These are phyloP conservation scores for Lepilemur septentrionalis DNA, from an alignment of 2,797 vertebrate genomes.

Conservation along the genomic window DNA sequence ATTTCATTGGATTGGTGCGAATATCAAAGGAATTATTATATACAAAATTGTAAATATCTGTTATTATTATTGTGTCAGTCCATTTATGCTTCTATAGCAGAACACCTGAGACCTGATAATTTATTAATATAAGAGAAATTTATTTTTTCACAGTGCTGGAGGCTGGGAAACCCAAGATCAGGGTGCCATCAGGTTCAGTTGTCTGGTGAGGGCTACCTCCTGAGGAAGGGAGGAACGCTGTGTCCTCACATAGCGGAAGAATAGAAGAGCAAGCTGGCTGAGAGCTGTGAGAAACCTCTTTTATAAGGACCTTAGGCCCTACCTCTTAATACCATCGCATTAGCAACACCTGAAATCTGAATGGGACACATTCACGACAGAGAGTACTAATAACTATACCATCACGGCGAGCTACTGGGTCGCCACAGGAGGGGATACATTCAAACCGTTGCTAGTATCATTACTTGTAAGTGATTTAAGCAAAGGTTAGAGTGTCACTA, in stretches of 20 bases:
- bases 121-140: background rate
- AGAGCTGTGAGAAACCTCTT: background rate
- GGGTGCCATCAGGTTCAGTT: background rate
- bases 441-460: background rate
- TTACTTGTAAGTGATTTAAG: background rate
- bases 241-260: background rate
- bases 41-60: background rate
- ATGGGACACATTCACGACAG: background rate
- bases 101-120: background rate
- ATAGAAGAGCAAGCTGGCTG: background rate
- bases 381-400: too few species aligned
- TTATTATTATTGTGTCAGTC: background rate
- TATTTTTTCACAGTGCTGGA: background rate
- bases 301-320: background rate
- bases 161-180: background rate
- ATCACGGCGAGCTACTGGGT: too few species aligned
- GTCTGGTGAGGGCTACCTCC: background rate
- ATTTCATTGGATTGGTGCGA: background rate
- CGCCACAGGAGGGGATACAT: too few species aligned
- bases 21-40: background rate
- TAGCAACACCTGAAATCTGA: background rate
- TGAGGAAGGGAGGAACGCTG: too few species aligned
- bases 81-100: background rate
- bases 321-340: background rate
- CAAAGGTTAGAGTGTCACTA: background rate